Conservation (phyloP, 2,888 invertebrate genomes). For the Drosophila merina region DNA sequence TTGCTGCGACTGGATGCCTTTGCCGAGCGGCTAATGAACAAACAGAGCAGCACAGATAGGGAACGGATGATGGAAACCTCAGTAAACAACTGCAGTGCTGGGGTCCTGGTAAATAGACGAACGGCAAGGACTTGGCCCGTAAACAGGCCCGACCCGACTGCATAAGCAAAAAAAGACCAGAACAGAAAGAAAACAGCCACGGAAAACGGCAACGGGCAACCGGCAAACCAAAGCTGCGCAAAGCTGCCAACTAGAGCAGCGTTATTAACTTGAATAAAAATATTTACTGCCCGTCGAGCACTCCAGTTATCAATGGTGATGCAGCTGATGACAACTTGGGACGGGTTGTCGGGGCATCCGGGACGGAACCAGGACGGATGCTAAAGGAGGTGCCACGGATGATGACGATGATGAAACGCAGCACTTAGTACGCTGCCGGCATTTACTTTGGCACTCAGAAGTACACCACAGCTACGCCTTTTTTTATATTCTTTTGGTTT, state of each 20-base stretch:
- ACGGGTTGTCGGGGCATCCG: neutral
- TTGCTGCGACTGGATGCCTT: slow-evolving; percentile 37
- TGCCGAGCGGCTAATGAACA: slow-evolving; percentile 72
- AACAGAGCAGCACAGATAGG: slow-evolving; percentile 53
- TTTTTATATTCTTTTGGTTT: slow-evolving; percentile 20
- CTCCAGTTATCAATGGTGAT: slow-evolving; percentile 58
- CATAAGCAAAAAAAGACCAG: slow-evolving; percentile 59
- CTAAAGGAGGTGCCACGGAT: slow-evolving; percentile 18
- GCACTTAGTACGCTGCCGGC: slow-evolving; percentile 67
- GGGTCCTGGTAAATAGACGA: slow-evolving; percentile 54
- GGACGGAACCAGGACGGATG: slow-evolving; percentile 29
- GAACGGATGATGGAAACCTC: slow-evolving; percentile 75
- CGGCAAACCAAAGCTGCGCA: slow-evolving; percentile 52
- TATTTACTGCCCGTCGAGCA: slow-evolving; percentile 69
- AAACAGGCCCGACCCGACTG: slow-evolving; percentile 57
- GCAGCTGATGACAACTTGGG: slow-evolving; percentile 41
- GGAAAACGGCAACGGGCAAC: slow-evolving; percentile 51
- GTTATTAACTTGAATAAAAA: slow-evolving; percentile 78
- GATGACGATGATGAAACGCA: slow-evolving; percentile 66
- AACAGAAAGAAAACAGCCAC: neutral
- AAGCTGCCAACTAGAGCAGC: slow-evolving; percentile 55
- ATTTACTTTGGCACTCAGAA: slow-evolving; percentile 64
- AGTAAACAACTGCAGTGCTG: slow-evolving; percentile 67
- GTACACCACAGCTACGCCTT: slow-evolving; percentile 30
- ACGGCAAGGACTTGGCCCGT: slow-evolving; percentile 64